phyloP scores from a whole-genome alignment of 2,797 vertebrate species.

The Enteromius afrohamiltoni region DNA sequence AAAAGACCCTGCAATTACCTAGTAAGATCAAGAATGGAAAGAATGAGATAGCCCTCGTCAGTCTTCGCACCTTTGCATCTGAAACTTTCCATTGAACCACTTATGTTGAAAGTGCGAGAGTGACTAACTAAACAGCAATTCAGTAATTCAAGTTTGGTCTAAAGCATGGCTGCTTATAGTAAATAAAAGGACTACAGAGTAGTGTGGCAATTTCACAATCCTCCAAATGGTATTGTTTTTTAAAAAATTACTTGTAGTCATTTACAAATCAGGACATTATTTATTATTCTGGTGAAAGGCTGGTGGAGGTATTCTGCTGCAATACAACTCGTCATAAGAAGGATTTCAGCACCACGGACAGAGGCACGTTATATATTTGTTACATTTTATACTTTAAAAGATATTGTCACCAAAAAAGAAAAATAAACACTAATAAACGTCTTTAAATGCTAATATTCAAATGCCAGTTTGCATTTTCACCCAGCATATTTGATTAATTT shows the following conservation, averaged over 20 bases:
- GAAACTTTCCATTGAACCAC: slow-evolving; percentile 3
- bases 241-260: neutral
- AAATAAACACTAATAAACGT: no score
- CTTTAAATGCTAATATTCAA: neutral
- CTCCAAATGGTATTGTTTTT: neutral
- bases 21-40: neutral
- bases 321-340: neutral
- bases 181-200: neutral
- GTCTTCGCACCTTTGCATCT: neutral
- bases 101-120: neutral
- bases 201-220: neutral
- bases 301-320: neutral
- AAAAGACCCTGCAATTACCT: neutral
- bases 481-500: neutral
- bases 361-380: neutral
- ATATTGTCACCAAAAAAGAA: neutral
- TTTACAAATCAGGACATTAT: neutral
- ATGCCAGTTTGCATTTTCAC: neutral
- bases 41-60: neutral
- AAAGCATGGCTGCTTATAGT: no score
- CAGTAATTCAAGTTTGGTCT: neutral
- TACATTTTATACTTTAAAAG: neutral
- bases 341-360: slow-evolving; percentile 19
- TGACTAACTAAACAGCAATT: neutral
- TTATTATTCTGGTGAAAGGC: neutral